Evolutionary conservation across 2,888 invertebrate species (phyloP).

Genomic region (Agonum fuliginosum): DNA sequence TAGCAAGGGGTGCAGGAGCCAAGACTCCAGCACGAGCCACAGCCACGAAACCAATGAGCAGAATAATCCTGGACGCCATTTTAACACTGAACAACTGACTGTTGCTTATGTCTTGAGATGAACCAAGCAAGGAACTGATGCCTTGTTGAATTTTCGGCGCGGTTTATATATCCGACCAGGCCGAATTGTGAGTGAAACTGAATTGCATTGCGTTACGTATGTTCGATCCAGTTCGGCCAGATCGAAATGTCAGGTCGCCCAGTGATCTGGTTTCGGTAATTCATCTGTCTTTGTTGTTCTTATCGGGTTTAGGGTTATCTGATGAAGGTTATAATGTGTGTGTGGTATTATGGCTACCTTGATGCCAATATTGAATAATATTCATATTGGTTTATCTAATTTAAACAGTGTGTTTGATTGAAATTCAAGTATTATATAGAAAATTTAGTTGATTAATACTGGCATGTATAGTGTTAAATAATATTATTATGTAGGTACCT

Average conservation of each 20-base stretch:
- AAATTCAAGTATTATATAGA: too few relatives aligned
- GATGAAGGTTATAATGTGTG: conserved; percentile 14
- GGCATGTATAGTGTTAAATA: too few relatives aligned
- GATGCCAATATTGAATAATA: too few relatives aligned
- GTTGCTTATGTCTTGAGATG: conserved; percentile 23
- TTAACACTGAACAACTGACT: conserved; percentile 23
- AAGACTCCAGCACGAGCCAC: conserved; percentile 65
- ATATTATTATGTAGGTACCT: too few relatives aligned
- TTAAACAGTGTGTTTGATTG: too few relatives aligned
- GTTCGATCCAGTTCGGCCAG: conserved; percentile 44
- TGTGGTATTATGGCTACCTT: conserved; percentile 17
- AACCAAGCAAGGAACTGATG: conserved; percentile 46
- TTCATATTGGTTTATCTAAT: too few relatives aligned
- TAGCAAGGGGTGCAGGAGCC: conserved; percentile 42
- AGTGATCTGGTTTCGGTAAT: conserved; percentile 5
- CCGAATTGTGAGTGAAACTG: conserved; percentile 45
- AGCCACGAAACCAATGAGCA: conserved; percentile 63
- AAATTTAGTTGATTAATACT: too few relatives aligned
- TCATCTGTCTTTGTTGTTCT: conserved; percentile 51
- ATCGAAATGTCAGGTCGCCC: conserved; percentile 44
- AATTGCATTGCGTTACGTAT: conserved; percentile 29
- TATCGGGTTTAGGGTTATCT: conserved; percentile 6
- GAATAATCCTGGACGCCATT: conserved; percentile 57
- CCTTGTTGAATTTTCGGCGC: conserved; percentile 13
- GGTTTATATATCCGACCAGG: conserved; percentile 47